phyloP scores from a whole-genome alignment of 2,797 vertebrate genomes.

The Echeneis naucrates region DNA sequence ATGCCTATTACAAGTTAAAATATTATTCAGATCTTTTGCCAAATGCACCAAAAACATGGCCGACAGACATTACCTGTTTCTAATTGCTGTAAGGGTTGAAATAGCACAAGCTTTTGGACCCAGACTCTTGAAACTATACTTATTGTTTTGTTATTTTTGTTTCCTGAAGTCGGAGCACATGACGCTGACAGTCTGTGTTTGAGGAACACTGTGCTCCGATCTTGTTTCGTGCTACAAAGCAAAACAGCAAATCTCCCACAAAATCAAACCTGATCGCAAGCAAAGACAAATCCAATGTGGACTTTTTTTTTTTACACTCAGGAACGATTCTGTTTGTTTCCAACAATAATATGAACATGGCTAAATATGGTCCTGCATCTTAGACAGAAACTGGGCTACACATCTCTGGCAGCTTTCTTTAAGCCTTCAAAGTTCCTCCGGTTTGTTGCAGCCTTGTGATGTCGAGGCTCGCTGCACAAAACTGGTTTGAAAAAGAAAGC shows the following conservation, averaged over 20 bases:
- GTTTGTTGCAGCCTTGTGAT: constrained; percentile 31
- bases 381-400: constrained; percentile 30
- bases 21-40: no score
- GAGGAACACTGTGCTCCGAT: constrained; percentile 10
- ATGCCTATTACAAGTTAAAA: neutral
- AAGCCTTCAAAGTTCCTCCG: constrained; percentile 5
- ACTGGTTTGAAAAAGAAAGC: constrained; percentile 52
- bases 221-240: constrained; percentile 22
- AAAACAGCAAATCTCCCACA: constrained; percentile 47
- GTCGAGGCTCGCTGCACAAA: constrained; percentile 23
- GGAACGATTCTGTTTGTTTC: constrained; percentile 33
- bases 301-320: no score
- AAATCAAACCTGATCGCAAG: constrained; percentile 49
- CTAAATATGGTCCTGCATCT: constrained; percentile 30
- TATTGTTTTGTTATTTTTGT: constrained; percentile 7
- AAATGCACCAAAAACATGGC: neutral
- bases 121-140: neutral
- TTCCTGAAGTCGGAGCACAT: constrained; percentile 1
- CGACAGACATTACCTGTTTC: neutral
- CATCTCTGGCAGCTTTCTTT: constrained; percentile 18
- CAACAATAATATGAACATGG: constrained; percentile 30
- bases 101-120: neutral
- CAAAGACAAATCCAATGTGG: constrained; percentile 15
- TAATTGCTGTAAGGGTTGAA: neutral
- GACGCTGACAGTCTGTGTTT: constrained; percentile 9